These are phyloP conservation scores for Cataglyphis hispanica DNA, from an alignment of 1,140 invertebrate species.

Conservation along the genomic window DNA sequence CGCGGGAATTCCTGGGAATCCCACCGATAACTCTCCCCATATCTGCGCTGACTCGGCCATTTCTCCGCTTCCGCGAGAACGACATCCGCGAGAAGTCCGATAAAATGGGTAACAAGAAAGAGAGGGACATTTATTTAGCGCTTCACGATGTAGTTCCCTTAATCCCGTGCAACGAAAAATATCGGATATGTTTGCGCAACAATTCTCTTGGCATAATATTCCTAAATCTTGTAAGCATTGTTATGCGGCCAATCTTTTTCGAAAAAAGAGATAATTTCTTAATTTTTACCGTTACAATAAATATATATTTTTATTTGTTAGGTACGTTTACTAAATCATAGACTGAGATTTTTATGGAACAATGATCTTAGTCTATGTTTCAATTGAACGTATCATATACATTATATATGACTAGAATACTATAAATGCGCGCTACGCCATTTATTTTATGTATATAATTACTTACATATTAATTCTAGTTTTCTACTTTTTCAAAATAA, in stretches of 20 bases:
- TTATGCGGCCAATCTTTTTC: neutral
- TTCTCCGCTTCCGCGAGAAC: slow-evolving; percentile 53
- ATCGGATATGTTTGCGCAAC: slow-evolving; percentile 14
- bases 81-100: slow-evolving; percentile 58
- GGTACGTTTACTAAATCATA: too few species aligned
- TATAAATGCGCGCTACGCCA: too few species aligned
- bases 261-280: neutral
- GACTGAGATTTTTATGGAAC: too few species aligned
- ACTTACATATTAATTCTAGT: too few species aligned
- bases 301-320: neutral
- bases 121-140: slow-evolving; percentile 49
- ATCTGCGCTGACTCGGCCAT: slow-evolving; percentile 62
- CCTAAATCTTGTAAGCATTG: neutral
- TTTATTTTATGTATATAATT: too few species aligned
- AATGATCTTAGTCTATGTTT: too few species aligned
- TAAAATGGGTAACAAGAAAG: slow-evolving; percentile 44
- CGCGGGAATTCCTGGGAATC: slow-evolving; percentile 57
- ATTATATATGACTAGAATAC: neutral
- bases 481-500: too few species aligned
- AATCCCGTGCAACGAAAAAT: slow-evolving; percentile 8
- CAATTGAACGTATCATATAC: too few species aligned
- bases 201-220: neutral
- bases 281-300: neutral
- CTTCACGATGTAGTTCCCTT: neutral
- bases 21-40: slow-evolving; percentile 56